Evolutionary conservation across 2,888 invertebrate genomes (phyloP).

Genomic region (Netelia virgata): DNA sequence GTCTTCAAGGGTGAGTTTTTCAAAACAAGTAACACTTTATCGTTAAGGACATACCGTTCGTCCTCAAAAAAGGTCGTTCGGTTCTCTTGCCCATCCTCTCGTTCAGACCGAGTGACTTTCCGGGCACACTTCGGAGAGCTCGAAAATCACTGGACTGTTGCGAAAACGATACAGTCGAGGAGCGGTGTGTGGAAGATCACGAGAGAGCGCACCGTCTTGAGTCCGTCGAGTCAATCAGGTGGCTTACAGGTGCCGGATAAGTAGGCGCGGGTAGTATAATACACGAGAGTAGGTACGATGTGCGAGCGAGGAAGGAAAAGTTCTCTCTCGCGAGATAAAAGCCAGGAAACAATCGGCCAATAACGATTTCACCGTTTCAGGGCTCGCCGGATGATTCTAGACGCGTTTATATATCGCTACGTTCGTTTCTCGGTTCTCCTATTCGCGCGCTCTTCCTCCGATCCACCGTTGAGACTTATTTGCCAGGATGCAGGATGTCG

Average conservation of each 20-base stretch:
- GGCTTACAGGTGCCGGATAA: slow-evolving; percentile 43
- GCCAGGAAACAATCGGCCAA: slow-evolving; percentile 70
- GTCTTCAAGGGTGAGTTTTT: slow-evolving; percentile 78
- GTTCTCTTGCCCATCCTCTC: slow-evolving; percentile 9
- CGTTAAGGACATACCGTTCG: not conserved
- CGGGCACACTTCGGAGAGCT: slow-evolving; percentile 7
- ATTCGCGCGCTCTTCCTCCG: not conserved
- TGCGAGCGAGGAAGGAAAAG: slow-evolving; percentile 13
- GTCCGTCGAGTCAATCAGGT: slow-evolving; percentile 53
- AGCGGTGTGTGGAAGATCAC: slow-evolving; percentile 14
- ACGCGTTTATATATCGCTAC: not conserved
- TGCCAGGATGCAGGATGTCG: slow-evolving; percentile 72
- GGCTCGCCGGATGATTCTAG: slow-evolving; percentile 59
- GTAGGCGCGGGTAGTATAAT: slow-evolving; percentile 39
- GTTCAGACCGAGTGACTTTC: slow-evolving; percentile 30
- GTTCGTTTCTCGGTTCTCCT: slow-evolving; percentile 10
- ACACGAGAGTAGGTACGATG: not conserved
- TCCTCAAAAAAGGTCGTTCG: not conserved
- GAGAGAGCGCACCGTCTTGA: slow-evolving; percentile 35
- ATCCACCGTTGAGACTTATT: slow-evolving; percentile 18
- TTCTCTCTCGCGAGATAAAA: slow-evolving; percentile 37
- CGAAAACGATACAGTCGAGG: slow-evolving; percentile 41
- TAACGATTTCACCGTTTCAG: slow-evolving; percentile 70
- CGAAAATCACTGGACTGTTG: slow-evolving; percentile 45
- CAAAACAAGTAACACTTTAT: not conserved